Conservation (phyloP, 2,113 vertebrate species). For the Nipponia nippon region DNA sequence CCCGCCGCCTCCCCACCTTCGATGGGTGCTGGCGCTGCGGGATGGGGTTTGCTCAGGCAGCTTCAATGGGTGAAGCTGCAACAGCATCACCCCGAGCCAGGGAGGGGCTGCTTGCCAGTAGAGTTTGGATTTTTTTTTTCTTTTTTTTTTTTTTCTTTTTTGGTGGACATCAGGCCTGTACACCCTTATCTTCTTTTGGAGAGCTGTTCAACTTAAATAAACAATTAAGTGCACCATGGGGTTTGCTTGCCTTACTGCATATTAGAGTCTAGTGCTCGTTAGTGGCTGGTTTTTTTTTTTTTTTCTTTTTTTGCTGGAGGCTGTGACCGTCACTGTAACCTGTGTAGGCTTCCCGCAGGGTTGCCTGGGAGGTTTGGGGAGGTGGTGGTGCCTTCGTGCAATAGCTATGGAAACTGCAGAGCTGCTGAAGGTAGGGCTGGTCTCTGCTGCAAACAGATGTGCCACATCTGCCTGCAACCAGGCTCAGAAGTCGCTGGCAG, state of each 20-base stretch:
- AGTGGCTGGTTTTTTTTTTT: too few relatives aligned
- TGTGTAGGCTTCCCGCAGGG: rapidly evolving
- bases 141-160: too few relatives aligned
- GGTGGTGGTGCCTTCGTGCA: not conserved
- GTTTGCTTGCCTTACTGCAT: too few relatives aligned
- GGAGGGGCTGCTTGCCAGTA: not conserved
- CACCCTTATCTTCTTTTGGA: not conserved
- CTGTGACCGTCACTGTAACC: not conserved
- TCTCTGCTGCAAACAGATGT: not conserved
- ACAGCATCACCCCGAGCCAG: not conserved
- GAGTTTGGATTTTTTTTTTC: not conserved
- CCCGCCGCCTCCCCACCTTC: not conserved
- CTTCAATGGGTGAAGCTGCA: not conserved
- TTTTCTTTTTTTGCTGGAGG: not conserved
- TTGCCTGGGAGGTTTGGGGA: not conserved
- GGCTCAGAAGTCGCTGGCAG: not conserved
- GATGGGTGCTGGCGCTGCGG: rapidly evolving
- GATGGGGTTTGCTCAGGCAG: not conserved
- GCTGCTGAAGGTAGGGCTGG: not conserved
- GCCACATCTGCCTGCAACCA: not conserved
- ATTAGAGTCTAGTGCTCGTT: too few relatives aligned
- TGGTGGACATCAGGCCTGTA: not conserved
- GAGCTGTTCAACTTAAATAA: not conserved
- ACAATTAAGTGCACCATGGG: not conserved
- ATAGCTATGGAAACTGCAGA: not conserved